Base-by-base conservation (phyloP, 1,140 invertebrate genomes). In the Babylonia areolata region DNA sequence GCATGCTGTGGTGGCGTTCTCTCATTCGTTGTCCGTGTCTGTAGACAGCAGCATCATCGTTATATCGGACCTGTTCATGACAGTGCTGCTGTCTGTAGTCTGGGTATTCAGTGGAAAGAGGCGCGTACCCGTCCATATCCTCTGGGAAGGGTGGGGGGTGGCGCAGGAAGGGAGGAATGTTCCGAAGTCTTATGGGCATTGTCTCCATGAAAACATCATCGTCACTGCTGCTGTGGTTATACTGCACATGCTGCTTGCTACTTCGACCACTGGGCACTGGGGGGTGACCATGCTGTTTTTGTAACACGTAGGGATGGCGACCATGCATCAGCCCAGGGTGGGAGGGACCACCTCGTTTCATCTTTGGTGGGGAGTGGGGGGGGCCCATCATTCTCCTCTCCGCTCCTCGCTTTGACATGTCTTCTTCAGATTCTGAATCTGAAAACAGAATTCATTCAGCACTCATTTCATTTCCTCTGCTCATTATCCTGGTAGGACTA, bases 361-460 rank as follows among this genome's bases (percentile, higher is more conserved):
- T 17, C 78, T 80, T 80, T 40, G 78, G 78, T 20, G 78, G 78
- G 78, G 12, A 1, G n/a, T 11, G 40, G 15, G 42, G 46, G 0
- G 78, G 78, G 31, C 28, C 46, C 78, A 80, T 54, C 28, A 80
- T 17, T 3, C 28, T 31, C 23, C 78, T n/a, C 35, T 31, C 31
- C 3, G 42, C 46, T 3, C 20, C 3, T 17, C 78, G 78, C 46
- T 80, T 80, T 31, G 78, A 9, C 46, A 58, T 58, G 31, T 51
- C 40, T 33, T 54, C 78, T 33, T 80, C 78, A 20, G 78, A 80
- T 31, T 80, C 78, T 9, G 78, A 80, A 54, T 80, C 78, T 80
- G 78, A 9, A 54, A 80, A 6, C 73, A 75, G 17, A 75, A 75
- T 75, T 6, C 37, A 75, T 35, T 75, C 33, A 5, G 17, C 11